Evolutionary conservation across 2,888 invertebrate species (phyloP).

Genomic region (Hesperia comma): DNA sequence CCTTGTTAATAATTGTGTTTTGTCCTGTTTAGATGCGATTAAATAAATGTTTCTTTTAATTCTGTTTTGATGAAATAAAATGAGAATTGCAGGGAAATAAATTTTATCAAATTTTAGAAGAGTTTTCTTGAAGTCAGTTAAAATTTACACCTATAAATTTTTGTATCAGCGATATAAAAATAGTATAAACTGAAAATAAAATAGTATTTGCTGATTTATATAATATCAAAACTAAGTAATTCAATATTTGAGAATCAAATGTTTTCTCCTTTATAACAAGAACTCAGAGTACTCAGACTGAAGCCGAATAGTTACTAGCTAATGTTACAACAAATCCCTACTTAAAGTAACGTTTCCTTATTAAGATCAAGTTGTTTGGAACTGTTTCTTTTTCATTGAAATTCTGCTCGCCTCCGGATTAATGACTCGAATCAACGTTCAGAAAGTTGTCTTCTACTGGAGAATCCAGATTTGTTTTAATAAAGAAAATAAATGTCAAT

Average conservation of each 20-base stretch:
- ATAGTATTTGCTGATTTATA: too few relatives aligned
- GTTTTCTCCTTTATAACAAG: too few relatives aligned
- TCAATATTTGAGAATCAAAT: too few relatives aligned
- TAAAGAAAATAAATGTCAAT: background rate
- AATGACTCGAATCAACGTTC: constrained; percentile 23
- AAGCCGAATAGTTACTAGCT: too few relatives aligned
- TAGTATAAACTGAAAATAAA: too few relatives aligned
- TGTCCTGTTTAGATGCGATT: constrained; percentile 62
- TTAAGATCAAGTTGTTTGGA: constrained; percentile 24
- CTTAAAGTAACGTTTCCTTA: constrained; percentile 1
- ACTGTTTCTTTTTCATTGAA: constrained; percentile 19
- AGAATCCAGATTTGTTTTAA: background rate
- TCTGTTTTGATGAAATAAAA: constrained; percentile 21
- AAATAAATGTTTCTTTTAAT: constrained; percentile 48
- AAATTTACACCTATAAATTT: too few relatives aligned
- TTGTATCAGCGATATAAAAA: too few relatives aligned
- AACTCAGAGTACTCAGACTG: too few relatives aligned
- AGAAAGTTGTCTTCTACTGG: constrained; percentile 6
- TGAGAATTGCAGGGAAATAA: constrained; percentile 29
- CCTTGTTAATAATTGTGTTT: constrained; percentile 58
- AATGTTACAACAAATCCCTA: too few relatives aligned
- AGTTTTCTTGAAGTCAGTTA: background rate
- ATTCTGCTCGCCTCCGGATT: constrained; percentile 10
- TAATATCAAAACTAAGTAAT: too few relatives aligned
- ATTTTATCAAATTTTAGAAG: constrained; percentile 16